A percentile compares a stretch with the other conserved stretches of the same genome.
Conservation (phyloP, 64 coral and sea anemone species). For the Montipora capricornis region DNA sequence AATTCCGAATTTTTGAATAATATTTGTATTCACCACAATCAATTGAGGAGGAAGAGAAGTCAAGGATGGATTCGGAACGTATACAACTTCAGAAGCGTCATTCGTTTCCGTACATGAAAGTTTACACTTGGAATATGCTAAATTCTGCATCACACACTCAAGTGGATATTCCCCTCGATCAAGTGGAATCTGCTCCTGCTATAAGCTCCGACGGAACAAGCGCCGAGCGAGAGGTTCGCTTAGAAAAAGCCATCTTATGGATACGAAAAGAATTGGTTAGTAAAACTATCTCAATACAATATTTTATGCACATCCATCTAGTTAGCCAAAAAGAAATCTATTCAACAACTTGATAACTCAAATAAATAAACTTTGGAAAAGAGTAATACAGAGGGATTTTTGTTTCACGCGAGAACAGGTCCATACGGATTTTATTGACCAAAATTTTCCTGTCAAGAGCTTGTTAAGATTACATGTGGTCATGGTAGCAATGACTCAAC, state of each 20-base stretch:
- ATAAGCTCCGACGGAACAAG: conserved; percentile 83
- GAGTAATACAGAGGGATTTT: not conserved
- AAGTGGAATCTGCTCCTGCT: conserved; percentile 61
- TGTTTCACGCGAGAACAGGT: not conserved
- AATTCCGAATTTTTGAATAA: not conserved
- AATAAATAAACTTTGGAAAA: not conserved
- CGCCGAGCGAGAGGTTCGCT: conserved; percentile 71
- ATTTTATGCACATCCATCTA: not conserved
- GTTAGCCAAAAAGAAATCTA: not conserved
- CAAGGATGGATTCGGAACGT: not conserved
- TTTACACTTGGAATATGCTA: conserved; percentile 84
- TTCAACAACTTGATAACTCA: not conserved
- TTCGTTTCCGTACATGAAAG: conserved; percentile 86
- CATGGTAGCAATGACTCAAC: conserved; percentile 7
- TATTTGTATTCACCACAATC: not conserved
- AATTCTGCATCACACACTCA: conserved; percentile 46
- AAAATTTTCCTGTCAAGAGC: not conserved
- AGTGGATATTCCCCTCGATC: conserved; percentile 40
- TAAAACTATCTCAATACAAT: not conserved
- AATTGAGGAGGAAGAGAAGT: not conserved
- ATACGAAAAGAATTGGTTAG: conserved; percentile 95
- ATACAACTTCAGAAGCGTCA: conserved; percentile 72
- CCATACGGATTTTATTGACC: not conserved
- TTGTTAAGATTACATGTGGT: conserved; percentile 6
- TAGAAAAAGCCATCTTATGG: conserved; percentile 81